Conservation (phyloP, 2,113 vertebrate species). For the Coptodon rendalli region DNA sequence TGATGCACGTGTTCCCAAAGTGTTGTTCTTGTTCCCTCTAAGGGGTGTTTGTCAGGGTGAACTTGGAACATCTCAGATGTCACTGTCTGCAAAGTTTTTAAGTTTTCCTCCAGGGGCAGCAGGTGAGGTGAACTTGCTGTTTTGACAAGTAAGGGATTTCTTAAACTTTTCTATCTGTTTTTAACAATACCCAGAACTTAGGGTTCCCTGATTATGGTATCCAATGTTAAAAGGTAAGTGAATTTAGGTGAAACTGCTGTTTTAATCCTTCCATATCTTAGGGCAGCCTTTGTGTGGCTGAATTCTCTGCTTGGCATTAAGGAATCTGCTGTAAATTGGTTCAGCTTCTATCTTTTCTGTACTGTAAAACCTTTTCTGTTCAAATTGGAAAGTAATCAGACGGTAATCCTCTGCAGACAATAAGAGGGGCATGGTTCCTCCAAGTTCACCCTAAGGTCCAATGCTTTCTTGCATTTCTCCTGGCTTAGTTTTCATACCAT, state of each 20-base stretch:
- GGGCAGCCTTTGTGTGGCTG: neutral
- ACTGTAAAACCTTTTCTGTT: conserved; percentile 13
- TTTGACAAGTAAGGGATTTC: neutral
- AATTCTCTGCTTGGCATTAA: conserved; percentile 12
- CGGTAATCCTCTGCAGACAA: conserved; percentile 27
- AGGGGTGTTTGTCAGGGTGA: neutral
- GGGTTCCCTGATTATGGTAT: neutral
- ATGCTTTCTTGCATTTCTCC: neutral
- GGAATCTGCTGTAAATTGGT: conserved; percentile 13
- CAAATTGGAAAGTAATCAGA: conserved; percentile 35
- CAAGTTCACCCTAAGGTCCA: neutral
- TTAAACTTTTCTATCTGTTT: neutral
- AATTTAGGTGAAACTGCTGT: neutral
- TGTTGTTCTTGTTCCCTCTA: neutral
- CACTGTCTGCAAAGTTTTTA: neutral
- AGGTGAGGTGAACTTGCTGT: neutral
- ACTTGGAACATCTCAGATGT: neutral
- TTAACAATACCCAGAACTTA: neutral
- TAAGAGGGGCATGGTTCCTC: neutral
- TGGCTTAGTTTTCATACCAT: neutral
- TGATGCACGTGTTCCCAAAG: neutral
- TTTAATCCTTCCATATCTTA: conserved; percentile 24
- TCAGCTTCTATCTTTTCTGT: conserved; percentile 15
- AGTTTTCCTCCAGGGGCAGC: neutral
- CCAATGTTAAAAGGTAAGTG: neutral